Percentiles rank a stretch among this genome's conserved stretches.
phyloP scores from a whole-genome alignment of 2,888 invertebrate species.

The Ctena decussata region DNA sequence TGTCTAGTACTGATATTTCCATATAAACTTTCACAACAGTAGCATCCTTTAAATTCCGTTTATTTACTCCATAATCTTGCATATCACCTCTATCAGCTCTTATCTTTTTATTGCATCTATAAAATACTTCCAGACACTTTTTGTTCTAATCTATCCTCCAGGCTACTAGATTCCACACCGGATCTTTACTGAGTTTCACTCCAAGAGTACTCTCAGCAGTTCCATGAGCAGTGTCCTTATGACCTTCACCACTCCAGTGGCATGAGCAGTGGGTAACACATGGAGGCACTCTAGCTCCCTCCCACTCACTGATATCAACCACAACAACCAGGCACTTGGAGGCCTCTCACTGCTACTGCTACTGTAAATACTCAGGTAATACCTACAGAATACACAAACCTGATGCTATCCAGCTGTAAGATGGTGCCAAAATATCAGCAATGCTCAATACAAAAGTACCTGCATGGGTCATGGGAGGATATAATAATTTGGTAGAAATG shows the following conservation, averaged over 20 bases:
- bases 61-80: neutral
- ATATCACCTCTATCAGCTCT: neutral
- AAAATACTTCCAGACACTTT: neutral
- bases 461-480: neutral
- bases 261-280: neutral
- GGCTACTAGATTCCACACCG: neutral
- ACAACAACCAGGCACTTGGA: neutral
- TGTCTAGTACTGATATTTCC: too few relatives aligned
- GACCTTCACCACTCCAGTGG: neutral
- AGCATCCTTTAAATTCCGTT: neutral
- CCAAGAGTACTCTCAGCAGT: neutral
- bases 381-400: neutral
- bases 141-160: neutral
- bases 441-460: neutral
- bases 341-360: slow-evolving; percentile 11
- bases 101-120: slow-evolving; percentile 14
- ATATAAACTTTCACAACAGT: neutral
- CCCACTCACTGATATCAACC: slow-evolving; percentile 1
- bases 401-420: slow-evolving; percentile 1
- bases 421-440: slow-evolving; percentile 8
- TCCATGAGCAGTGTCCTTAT: neutral
- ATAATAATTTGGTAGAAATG: too few relatives aligned
- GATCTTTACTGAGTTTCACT: neutral
- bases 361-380: slow-evolving; percentile 22
- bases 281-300: slow-evolving; percentile 3